Conservation (phyloP, 1,140 invertebrate species). For the Augochlora pura region DNA sequence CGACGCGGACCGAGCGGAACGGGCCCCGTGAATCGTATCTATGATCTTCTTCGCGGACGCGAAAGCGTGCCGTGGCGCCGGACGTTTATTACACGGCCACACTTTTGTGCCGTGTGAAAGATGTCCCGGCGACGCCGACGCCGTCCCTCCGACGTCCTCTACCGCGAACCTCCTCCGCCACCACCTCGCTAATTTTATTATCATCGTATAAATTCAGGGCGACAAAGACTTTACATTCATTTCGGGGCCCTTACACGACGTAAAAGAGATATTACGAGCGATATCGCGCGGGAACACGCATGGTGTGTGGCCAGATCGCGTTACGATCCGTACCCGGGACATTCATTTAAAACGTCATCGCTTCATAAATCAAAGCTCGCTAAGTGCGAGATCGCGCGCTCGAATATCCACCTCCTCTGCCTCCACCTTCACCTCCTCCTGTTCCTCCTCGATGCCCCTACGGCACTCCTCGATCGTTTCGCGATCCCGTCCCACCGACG, state of each 20-base stretch:
- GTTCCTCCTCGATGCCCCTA: neutral
- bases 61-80: slow-evolving; percentile 22
- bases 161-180: neutral
- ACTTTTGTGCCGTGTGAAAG: slow-evolving; percentile 40
- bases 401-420: neutral
- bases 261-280: slow-evolving; percentile 58
- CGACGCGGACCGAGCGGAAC: slow-evolving; percentile 1
- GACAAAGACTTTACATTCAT: slow-evolving; percentile 54
- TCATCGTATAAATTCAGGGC: slow-evolving; percentile 45
- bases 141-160: neutral
- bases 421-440: neutral
- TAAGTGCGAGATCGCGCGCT: slow-evolving; percentile 40
- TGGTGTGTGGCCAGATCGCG: slow-evolving; percentile 63
- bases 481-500: neutral
- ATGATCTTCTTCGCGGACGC: slow-evolving; percentile 40
- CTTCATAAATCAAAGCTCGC: slow-evolving; percentile 58
- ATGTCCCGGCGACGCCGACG: neutral
- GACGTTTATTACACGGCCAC: slow-evolving; percentile 38
- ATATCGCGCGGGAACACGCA: slow-evolving; percentile 51
- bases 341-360: slow-evolving; percentile 62
- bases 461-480: neutral
- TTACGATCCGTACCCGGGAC: slow-evolving; percentile 59
- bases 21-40: slow-evolving; percentile 33
- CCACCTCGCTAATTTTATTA: slow-evolving; percentile 32
- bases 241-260: slow-evolving; percentile 34